These are phyloP conservation scores for Balearica regulorum DNA, from an alignment of 2,797 vertebrate species.

Conservation along the genomic window DNA sequence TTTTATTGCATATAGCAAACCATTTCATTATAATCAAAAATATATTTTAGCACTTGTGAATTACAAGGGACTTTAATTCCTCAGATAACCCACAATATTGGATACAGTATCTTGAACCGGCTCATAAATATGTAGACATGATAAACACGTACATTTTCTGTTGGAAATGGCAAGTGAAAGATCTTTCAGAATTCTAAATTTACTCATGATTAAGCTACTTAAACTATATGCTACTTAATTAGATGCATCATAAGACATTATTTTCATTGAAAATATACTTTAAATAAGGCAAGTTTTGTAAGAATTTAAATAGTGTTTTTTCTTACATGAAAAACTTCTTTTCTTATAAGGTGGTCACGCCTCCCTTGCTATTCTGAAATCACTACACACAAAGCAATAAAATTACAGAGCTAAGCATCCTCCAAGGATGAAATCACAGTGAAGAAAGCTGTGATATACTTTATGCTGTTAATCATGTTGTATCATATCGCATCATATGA, in stretches of 20 bases:
- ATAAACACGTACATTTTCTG: neutral
- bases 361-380: conserved; percentile 25
- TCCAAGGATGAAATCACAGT: conserved; percentile 62
- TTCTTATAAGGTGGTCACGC: neutral
- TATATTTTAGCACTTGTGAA: conserved; percentile 60
- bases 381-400: conserved; percentile 43
- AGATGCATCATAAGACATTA: conserved; percentile 45
- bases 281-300: conserved; percentile 64
- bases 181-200: conserved; percentile 1
- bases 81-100: conserved; percentile 5
- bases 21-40: conserved; percentile 58
- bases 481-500: conserved; percentile 8
- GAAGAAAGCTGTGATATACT: conserved; percentile 55
- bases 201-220: conserved; percentile 2
- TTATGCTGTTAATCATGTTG: conserved; percentile 20
- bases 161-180: conserved; percentile 22
- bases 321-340: neutral
- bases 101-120: neutral
- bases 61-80: conserved; percentile 33
- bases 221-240: conserved; percentile 36
- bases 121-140: neutral
- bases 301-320: conserved; percentile 13
- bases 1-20: conserved; percentile 65
- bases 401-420: conserved; percentile 52
- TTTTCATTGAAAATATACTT: conserved; percentile 60